A percentile compares a stretch with the other conserved stretches of the same genome.
Evolutionary conservation across 2,888 invertebrate genomes (phyloP).

Genomic region (Euzophera pinguis): DNA sequence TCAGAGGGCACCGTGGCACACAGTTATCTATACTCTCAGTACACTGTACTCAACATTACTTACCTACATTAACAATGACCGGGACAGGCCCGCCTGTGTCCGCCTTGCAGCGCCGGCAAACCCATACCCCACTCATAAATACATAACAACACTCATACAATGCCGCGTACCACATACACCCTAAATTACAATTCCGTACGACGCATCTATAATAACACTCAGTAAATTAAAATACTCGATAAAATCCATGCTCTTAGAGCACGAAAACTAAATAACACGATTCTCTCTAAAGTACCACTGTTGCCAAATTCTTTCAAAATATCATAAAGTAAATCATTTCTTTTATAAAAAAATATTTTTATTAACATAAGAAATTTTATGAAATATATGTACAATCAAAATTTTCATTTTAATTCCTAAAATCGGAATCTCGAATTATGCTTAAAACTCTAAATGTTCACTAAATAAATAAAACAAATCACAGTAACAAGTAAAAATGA

Average conservation of each 20-base stretch:
- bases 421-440: conserved; percentile 51
- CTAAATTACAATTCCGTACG: conserved; percentile 61
- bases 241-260: conserved; percentile 73
- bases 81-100: not conserved
- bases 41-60: conserved; percentile 20
- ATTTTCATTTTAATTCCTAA: conserved; percentile 37
- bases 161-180: conserved; percentile 35
- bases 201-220: conserved; percentile 56
- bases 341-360: conserved; percentile 41
- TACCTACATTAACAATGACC: conserved; percentile 18
- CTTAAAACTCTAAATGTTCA: conserved; percentile 39
- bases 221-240: conserved; percentile 58
- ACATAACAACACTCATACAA: conserved; percentile 41
- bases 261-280: conserved; percentile 60
- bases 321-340: conserved; percentile 41
- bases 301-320: conserved; percentile 34
- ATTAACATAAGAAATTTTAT: conserved; percentile 36
- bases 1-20: conserved; percentile 41
- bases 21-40: conserved; percentile 21
- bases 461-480: conserved; percentile 63
- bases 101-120: conserved; percentile 19
- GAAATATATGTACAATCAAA: conserved; percentile 28
- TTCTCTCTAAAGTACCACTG: conserved; percentile 41
- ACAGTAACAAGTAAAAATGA: conserved; percentile 72
- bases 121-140: conserved; percentile 36